Evolutionary conservation across 2,888 invertebrate species (phyloP).

Genomic region (Tricholauxania praeusta): DNA sequence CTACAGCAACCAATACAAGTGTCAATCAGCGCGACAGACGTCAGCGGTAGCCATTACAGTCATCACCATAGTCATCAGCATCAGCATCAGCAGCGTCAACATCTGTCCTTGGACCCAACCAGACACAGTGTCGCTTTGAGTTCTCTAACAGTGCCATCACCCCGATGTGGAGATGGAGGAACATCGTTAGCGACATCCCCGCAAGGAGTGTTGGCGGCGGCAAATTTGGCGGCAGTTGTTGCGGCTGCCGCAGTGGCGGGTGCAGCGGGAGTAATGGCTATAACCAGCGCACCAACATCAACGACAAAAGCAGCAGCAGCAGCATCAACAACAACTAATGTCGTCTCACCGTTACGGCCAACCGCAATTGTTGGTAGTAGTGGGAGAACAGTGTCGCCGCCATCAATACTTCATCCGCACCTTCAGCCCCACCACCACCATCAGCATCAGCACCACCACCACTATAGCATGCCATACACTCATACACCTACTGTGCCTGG

Average conservation of each 20-base stretch:
- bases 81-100: constrained; percentile 44
- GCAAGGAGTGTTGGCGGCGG: constrained; percentile 50
- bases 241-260: constrained; percentile 52
- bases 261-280: constrained; percentile 39
- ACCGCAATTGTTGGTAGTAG: constrained; percentile 46
- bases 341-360: constrained; percentile 49
- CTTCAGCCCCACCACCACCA: constrained; percentile 47
- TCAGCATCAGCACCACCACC: constrained; percentile 49
- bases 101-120: constrained; percentile 58
- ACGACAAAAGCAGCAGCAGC: constrained; percentile 46
- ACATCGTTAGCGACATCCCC: constrained; percentile 42
- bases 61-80: constrained; percentile 40
- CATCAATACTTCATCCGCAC: constrained; percentile 43
- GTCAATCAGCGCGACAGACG: constrained; percentile 45
- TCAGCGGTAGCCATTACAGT: constrained; percentile 16
- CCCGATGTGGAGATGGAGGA: constrained; percentile 17
- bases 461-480: constrained; percentile 45
- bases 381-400: constrained; percentile 46
- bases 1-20: constrained; percentile 46
- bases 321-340: constrained; percentile 48
- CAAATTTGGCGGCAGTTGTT: constrained; percentile 56
- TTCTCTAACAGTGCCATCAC: constrained; percentile 50
- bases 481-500: constrained; percentile 49
- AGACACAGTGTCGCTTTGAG: constrained; percentile 52
- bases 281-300: constrained; percentile 39